These are phyloP conservation scores for Plemyria rubiginata DNA, from an alignment of 2,888 invertebrate genomes.

Conservation along the genomic window DNA sequence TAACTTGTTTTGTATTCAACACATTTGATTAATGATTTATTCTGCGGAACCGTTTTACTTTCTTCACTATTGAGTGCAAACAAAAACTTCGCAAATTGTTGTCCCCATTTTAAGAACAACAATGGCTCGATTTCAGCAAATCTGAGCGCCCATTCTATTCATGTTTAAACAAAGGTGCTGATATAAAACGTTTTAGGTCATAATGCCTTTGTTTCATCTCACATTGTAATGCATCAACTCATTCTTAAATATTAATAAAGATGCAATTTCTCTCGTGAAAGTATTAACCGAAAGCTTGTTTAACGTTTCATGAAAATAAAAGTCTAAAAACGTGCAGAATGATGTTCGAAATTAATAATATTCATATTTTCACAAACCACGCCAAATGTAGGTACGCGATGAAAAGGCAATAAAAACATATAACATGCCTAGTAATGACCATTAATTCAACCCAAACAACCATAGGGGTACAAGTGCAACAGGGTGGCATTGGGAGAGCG, in stretches of 20 bases:
- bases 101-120: slow-evolving; percentile 20
- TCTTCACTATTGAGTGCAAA: slow-evolving; percentile 13
- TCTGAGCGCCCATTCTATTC: slow-evolving; percentile 19
- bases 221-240: slow-evolving; percentile 13
- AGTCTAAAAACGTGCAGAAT: neutral
- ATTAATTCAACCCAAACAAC: slow-evolving; percentile 53
- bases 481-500: slow-evolving; percentile 46
- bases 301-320: too few species aligned
- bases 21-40: slow-evolving; percentile 16
- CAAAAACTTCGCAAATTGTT: slow-evolving; percentile 20
- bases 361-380: neutral
- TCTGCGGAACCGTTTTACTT: slow-evolving; percentile 15
- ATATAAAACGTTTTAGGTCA: slow-evolving; percentile 32
- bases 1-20: slow-evolving; percentile 2
- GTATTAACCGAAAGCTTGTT: neutral
- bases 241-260: slow-evolving; percentile 10
- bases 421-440: slow-evolving; percentile 9
- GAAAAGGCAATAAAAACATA: slow-evolving; percentile 4
- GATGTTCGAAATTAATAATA: too few species aligned
- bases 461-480: slow-evolving; percentile 41
- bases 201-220: slow-evolving; percentile 28
- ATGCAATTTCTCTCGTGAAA: slow-evolving; percentile 3
- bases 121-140: slow-evolving; percentile 30
- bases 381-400: neutral
- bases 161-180: slow-evolving; percentile 30